Evolutionary conservation across 2,888 invertebrate species (phyloP), one percentile per base, ranked within the genome.

Genomic region (Pyralis farinalis): DNA sequence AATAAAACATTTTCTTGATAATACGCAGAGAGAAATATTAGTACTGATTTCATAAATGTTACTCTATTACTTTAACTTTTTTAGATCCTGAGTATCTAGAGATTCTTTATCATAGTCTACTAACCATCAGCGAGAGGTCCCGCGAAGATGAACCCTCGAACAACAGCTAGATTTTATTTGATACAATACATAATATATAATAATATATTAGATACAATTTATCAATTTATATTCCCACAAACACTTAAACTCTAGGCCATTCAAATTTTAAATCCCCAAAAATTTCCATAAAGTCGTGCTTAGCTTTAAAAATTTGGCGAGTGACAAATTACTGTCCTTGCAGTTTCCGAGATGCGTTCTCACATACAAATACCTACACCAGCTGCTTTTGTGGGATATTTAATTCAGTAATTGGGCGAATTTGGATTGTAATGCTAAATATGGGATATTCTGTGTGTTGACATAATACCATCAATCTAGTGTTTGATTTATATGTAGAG

Each of bases 391-490:
- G 63, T 70, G 71, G 65, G 55, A 81, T 79, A 79, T 73, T 76
- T 76, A 77, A 85, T 84, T 76, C 82, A 83, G 62, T 81, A 78
- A 84, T 81, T 81, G 81, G 77, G 74, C 64, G 67, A 71, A 72
- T 74, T 73, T 71, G 68, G 58, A 77, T 82, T 86, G 71, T 87
- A 65, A 88, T 88, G 88, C 79, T 79, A 87, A 87, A 67, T 65
- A 63, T 59, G 54, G 45, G n/a, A 21, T 63, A 74, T 81, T 84
- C 68, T 76, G 81, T 75, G 79, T 85, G 86, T 86, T 87, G 88
- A 85, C 84, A 87, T 87, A 87, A 87, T 86, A 86, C 81, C 80
- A 86, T 85, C 86, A 83, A 85, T 86, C 77, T 74, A 67, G 55
- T 70, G 74, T 73, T 78, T 83, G 82, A 85, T 83, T 82, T 84